Evolutionary conservation across 2,797 vertebrate genomes (phyloP).

Genomic region (Pogoniulus pusillus): DNA sequence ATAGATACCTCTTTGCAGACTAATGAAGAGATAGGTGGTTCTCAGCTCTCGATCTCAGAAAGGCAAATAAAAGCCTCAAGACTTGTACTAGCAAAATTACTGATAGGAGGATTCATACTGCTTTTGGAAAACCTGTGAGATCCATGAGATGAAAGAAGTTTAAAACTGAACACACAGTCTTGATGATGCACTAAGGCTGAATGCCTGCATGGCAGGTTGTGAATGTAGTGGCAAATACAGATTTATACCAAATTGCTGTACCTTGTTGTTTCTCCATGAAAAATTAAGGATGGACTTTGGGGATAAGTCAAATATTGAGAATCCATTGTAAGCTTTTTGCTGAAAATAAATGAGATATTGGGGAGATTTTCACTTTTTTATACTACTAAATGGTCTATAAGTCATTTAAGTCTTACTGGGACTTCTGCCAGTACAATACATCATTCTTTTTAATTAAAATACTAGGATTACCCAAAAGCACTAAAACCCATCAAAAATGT

Average conservation of each 20-base stretch:
- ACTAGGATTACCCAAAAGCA: conserved; percentile 42
- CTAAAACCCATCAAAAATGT: conserved; percentile 32
- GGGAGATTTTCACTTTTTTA: conserved; percentile 58
- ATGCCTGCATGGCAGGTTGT: neutral
- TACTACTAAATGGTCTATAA: conserved; percentile 56
- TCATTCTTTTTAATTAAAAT: conserved; percentile 67
- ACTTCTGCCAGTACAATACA: conserved; percentile 55
- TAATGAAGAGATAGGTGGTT: neutral
- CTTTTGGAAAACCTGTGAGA: conserved; percentile 15
- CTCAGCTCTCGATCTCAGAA: neutral
- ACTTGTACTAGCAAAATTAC: neutral
- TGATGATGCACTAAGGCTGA: neutral
- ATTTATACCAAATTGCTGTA: conserved; percentile 24
- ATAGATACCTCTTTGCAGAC: neutral
- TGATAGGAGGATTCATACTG: conserved; percentile 32
- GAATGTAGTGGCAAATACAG: conserved; percentile 1
- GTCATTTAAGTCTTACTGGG: conserved; percentile 56
- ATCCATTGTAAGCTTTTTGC: conserved; percentile 55
- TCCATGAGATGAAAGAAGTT: neutral
- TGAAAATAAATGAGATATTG: conserved; percentile 58
- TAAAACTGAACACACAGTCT: conserved; percentile 15
- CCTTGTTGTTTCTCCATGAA: conserved; percentile 35
- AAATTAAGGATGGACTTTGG: conserved; percentile 47
- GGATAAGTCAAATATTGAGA: conserved; percentile 55
- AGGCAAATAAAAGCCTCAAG: neutral